A percentile compares a stretch with the other conserved stretches of the same genome.
These are phyloP conservation scores for Montipora capitata DNA, from an alignment of 92 coral and sea anemone species.

Conservation along the genomic window DNA sequence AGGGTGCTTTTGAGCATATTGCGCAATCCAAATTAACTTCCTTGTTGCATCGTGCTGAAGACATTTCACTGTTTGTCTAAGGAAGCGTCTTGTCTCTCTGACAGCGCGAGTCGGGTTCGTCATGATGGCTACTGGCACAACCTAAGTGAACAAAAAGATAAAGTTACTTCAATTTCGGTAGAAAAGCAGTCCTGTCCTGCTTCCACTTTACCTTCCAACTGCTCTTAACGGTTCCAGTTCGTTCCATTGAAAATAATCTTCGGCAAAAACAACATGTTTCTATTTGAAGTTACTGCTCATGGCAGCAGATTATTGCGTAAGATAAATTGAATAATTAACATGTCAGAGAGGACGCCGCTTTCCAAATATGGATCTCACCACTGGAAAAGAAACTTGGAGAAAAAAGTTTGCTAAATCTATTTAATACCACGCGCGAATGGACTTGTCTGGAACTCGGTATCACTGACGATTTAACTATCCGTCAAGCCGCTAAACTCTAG, in stretches of 20 bases:
- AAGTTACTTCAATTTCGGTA: background rate
- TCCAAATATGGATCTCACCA: background rate
- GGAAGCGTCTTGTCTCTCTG: background rate
- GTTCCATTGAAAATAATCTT: background rate
- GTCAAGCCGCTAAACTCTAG: too few species aligned
- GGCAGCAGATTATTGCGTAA: background rate
- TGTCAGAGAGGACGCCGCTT: background rate
- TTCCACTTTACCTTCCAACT: background rate
- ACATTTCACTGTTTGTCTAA: background rate
- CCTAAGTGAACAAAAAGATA: background rate
- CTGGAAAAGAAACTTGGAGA: too few species aligned
- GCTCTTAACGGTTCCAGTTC: background rate
- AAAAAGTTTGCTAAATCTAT: too few species aligned
- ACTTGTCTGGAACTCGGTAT: too few species aligned
- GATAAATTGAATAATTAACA: background rate
- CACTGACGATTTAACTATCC: too few species aligned
- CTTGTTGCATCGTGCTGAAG: slow-evolving; percentile 8
- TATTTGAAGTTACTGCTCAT: background rate
- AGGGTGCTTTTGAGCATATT: slow-evolving; percentile 10
- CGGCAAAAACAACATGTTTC: background rate
- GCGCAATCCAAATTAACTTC: background rate
- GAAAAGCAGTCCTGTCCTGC: background rate
- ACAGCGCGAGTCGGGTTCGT: background rate
- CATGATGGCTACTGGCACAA: background rate
- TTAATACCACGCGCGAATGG: too few species aligned